phyloP scores from a whole-genome alignment of 2,113 vertebrate species.

The Campylomormyrus numenius region DNA sequence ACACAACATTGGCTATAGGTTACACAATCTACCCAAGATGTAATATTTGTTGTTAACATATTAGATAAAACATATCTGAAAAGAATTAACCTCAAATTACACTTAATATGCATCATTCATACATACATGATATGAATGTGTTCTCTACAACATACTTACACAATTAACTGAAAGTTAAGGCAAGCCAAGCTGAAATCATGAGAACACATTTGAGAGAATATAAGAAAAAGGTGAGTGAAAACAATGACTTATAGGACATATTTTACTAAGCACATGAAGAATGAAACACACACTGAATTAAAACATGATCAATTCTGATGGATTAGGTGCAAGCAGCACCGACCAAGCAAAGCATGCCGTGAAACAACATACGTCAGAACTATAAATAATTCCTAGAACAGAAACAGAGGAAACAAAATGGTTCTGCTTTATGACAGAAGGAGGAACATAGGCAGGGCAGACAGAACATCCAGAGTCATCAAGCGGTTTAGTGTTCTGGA shows the following conservation, averaged over 20 bases:
- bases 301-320: background rate
- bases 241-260: constrained; percentile 17
- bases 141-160: constrained; percentile 47
- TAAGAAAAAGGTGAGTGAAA: constrained; percentile 30
- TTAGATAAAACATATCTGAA: background rate
- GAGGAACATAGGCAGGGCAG: background rate
- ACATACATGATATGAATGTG: constrained; percentile 45
- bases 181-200: constrained; percentile 52
- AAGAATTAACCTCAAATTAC: background rate
- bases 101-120: constrained; percentile 42
- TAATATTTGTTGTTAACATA: background rate
- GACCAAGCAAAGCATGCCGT: background rate
- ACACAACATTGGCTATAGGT: background rate
- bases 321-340: background rate
- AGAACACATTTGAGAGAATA: constrained; percentile 44
- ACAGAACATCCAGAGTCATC: background rate
- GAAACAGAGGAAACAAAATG: background rate
- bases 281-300: background rate
- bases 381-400: background rate
- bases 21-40: background rate
- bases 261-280: background rate
- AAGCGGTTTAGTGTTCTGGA: background rate
- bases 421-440: background rate
- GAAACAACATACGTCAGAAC: background rate
- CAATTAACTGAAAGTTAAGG: constrained; percentile 43